A percentile compares a stretch with the other conserved stretches of the same genome.
Conservation (phyloP, 1,140 invertebrate genomes). For the Acyrthosiphon pisum region DNA sequence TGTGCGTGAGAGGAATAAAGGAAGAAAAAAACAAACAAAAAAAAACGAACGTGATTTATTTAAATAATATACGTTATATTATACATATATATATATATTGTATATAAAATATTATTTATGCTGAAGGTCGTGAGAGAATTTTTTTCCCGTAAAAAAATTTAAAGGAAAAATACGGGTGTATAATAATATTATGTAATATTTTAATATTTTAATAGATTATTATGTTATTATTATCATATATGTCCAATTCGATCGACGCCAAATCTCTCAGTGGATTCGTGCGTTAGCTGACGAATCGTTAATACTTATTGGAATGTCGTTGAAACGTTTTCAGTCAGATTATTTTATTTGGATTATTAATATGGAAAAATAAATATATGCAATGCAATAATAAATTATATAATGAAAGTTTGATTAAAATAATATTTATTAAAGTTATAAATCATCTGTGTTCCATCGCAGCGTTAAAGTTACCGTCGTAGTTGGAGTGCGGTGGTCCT, state of each 20-base stretch:
- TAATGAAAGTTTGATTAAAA: background rate
- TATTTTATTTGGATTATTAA: background rate
- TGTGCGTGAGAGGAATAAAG: background rate
- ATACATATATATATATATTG: background rate
- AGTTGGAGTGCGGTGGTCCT: background rate
- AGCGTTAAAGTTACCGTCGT: background rate
- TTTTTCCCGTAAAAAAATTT: background rate
- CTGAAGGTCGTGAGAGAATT: slow-evolving; percentile 33
- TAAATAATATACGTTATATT: slow-evolving; percentile 33
- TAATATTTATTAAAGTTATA: background rate
- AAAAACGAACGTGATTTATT: slow-evolving; percentile 42
- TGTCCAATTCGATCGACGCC: background rate
- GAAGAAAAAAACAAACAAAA: slow-evolving; percentile 19
- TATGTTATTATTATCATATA: background rate
- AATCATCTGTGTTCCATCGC: background rate
- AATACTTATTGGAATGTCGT: background rate
- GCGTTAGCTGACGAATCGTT: background rate
- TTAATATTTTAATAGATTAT: slow-evolving; percentile 10
- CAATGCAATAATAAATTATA: background rate
- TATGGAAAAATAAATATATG: too few relatives aligned
- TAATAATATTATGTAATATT: background rate
- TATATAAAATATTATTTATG: background rate
- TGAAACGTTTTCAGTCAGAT: background rate
- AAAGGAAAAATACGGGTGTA: background rate
- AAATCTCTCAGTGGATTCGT: background rate